Evolutionary conservation across 2,113 vertebrate species (phyloP).

Genomic region (Passer domesticus): DNA sequence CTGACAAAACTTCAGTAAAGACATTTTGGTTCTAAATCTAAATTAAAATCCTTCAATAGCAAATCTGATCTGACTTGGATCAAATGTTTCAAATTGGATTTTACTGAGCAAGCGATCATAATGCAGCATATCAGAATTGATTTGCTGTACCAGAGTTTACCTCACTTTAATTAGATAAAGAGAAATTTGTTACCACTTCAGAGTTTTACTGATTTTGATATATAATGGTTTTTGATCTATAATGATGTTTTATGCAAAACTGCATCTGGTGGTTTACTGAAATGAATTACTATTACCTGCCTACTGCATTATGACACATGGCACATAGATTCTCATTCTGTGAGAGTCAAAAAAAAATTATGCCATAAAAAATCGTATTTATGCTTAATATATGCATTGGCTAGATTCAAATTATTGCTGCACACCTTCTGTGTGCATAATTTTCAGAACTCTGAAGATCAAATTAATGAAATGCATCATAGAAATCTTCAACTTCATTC

Average conservation of each 20-base stretch:
- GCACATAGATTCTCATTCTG: background rate
- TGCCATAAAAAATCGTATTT: constrained; percentile 12
- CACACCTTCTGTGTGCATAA: background rate
- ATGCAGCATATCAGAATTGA: background rate
- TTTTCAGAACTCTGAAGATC: background rate
- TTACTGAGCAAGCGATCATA: background rate
- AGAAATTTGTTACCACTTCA: background rate
- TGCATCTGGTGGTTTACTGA: constrained; percentile 12
- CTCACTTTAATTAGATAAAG: constrained; percentile 32
- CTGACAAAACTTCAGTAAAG: constrained; percentile 32
- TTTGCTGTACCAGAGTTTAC: constrained; percentile 12
- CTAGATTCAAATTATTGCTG: background rate
- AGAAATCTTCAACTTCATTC: background rate
- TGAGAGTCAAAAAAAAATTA: background rate
- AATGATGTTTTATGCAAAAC: constrained; percentile 18
- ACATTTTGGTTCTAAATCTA: constrained; percentile 13
- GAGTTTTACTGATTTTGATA: constrained; percentile 17
- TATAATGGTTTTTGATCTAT: background rate
- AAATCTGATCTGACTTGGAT: constrained; percentile 18
- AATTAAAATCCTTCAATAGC: constrained; percentile 28
- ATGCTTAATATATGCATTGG: constrained; percentile 2
- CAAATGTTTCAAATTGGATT: background rate
- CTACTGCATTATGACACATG: background rate
- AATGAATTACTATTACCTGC: background rate
- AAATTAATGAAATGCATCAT: background rate